These are phyloP conservation scores for Sminthurides bifidus DNA, from an alignment of 1,140 invertebrate genomes.

Conservation along the genomic window DNA sequence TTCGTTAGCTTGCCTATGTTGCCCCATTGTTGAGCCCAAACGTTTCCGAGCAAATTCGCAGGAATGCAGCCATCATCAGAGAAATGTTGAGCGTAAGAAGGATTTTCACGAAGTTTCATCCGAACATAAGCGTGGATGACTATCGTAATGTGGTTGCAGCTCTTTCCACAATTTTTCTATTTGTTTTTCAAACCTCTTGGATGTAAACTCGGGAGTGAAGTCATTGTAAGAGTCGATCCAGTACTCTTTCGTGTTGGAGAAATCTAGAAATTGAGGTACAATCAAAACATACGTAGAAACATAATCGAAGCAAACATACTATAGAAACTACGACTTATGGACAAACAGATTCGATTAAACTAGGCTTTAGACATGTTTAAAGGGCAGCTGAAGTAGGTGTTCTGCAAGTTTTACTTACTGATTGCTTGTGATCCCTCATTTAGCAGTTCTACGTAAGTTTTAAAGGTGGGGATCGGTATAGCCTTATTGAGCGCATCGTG, in stretches of 20 bases:
- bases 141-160: conserved; percentile 64
- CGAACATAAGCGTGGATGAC: conserved; percentile 80
- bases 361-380: background rate
- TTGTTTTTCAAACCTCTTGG: conserved; percentile 46
- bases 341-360: background rate
- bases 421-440: conserved; percentile 15
- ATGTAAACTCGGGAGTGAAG: conserved; percentile 12
- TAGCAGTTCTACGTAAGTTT: conserved; percentile 12
- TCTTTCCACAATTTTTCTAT: conserved; percentile 56
- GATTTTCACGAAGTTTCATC: conserved; percentile 51
- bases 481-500: conserved; percentile 15
- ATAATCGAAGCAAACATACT: background rate
- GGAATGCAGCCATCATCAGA: conserved; percentile 4
- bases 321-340: background rate
- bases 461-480: conserved; percentile 6
- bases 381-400: too few species aligned
- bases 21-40: conserved; percentile 36
- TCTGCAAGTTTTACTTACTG: conserved; percentile 4
- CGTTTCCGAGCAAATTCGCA: conserved; percentile 17
- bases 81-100: background rate
- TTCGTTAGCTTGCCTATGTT: conserved; percentile 39
- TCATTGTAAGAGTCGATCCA: conserved; percentile 6
- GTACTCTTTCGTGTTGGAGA: conserved; percentile 13
- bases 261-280: conserved; percentile 1
- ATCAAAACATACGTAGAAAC: too few species aligned